A percentile compares a stretch with the other conserved stretches of the same genome.
phyloP scores from a whole-genome alignment of 2,888 invertebrate species.

The Idaea dimidiata region DNA sequence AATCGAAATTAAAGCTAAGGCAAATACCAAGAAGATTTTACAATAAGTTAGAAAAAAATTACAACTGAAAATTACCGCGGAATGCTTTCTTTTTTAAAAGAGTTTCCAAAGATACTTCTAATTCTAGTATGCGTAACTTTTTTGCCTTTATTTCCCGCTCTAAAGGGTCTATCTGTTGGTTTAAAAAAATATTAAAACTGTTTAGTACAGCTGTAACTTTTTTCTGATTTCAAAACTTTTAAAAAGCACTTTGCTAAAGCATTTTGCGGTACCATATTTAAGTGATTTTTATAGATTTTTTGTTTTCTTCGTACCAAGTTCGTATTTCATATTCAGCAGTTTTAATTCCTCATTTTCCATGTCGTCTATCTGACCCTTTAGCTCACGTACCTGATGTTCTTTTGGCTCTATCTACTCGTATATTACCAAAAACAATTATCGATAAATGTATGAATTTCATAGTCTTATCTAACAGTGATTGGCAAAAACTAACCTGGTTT shows the following conservation, averaged over 20 bases:
- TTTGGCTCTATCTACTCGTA: conserved; percentile 88
- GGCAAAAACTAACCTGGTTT: conserved; percentile 76
- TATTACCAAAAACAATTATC: conserved; percentile 6
- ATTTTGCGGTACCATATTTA: background rate
- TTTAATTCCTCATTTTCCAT: conserved; percentile 92
- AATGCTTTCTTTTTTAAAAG: conserved; percentile 87
- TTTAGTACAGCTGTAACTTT: conserved; percentile 69
- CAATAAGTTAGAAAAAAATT: conserved; percentile 61
- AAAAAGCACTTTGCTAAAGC: background rate
- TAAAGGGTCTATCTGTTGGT: conserved; percentile 88
- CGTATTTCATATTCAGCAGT: conserved; percentile 75
- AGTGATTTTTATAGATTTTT: background rate
- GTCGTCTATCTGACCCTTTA: conserved; percentile 89
- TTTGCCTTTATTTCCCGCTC: conserved; percentile 92
- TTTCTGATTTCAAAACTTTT: conserved; percentile 32
- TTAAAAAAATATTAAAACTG: conserved; percentile 27
- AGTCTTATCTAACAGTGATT: conserved; percentile 7
- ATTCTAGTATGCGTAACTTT: conserved; percentile 89
- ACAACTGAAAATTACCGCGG: conserved; percentile 79
- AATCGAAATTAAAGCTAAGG: background rate
- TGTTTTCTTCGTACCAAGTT: conserved; percentile 59
- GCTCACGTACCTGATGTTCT: conserved; percentile 88
- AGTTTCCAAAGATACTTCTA: conserved; percentile 91
- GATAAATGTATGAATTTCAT: conserved; percentile 4
- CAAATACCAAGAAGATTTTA: background rate